These are phyloP conservation scores for Scomber colias DNA, from an alignment of 2,113 vertebrate genomes.

Conservation along the genomic window DNA sequence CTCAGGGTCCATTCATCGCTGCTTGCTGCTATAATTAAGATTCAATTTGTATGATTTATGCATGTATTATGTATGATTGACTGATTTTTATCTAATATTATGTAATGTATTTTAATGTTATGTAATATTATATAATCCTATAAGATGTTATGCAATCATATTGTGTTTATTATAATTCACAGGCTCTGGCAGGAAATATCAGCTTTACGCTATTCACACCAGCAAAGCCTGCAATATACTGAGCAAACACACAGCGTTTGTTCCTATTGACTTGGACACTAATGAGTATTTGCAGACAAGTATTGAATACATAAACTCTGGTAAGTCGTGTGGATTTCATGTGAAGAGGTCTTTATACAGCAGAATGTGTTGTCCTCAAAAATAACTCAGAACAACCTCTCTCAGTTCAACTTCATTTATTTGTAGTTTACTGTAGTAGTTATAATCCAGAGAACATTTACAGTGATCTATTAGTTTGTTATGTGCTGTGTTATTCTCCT, in stretches of 20 bases:
- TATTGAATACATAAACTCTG: conserved; percentile 86
- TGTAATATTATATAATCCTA: neutral
- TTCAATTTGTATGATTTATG: neutral
- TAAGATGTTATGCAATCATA: neutral
- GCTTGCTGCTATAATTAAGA: too few species aligned
- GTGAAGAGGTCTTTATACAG: neutral
- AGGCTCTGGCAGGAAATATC: conserved; percentile 91
- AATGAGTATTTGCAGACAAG: conserved; percentile 88
- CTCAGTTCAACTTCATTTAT: neutral
- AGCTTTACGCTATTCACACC: conserved; percentile 90
- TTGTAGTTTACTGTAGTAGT: too few species aligned
- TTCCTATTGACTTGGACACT: conserved; percentile 92
- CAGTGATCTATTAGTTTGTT: too few species aligned
- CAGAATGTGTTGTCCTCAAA: neutral
- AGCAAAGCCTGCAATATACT: conserved; percentile 95
- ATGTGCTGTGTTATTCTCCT: too few species aligned
- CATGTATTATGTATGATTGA: neutral
- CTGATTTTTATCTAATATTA: neutral
- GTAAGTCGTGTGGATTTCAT: conserved; percentile 77
- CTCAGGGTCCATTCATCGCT: too few species aligned
- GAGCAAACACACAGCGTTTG: conserved; percentile 93
- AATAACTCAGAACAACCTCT: neutral
- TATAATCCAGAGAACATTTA: too few species aligned
- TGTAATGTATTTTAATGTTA: neutral
- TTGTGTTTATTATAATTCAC: conserved; percentile 23